phyloP scores from a whole-genome alignment of 2,797 vertebrate species.

The Eremophila alpestris region DNA sequence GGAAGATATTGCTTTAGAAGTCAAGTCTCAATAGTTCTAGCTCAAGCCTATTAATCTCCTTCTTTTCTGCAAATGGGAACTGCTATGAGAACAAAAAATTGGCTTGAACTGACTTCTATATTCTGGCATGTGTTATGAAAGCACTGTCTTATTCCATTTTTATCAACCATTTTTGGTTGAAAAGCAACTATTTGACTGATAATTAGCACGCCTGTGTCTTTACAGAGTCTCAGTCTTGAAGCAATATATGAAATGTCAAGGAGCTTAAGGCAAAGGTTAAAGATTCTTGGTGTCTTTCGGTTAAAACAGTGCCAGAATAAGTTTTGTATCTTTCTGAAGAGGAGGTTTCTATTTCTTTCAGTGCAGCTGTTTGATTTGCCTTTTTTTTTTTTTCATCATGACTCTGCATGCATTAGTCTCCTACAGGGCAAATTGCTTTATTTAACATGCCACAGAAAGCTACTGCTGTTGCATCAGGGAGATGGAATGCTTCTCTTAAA shows the following conservation, averaged over 20 bases:
- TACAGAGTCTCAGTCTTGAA: neutral
- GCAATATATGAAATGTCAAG: conserved; percentile 4
- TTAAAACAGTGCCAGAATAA: conserved; percentile 76
- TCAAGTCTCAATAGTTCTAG: neutral
- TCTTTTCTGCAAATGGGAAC: neutral
- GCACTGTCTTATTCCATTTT: neutral
- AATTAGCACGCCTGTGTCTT: neutral
- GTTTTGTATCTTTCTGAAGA: conserved; percentile 69
- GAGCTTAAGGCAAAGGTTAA: conserved; percentile 72
- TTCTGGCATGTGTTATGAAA: neutral
- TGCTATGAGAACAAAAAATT: neutral
- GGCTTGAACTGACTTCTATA: neutral
- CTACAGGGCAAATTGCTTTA: conserved; percentile 72
- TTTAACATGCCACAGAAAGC: conserved; percentile 74
- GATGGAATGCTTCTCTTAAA: conserved; percentile 77
- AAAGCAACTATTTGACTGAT: neutral
- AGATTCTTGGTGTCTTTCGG: conserved; percentile 73
- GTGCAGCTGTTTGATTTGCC: conserved; percentile 19
- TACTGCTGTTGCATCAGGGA: conserved; percentile 80
- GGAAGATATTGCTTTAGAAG: neutral
- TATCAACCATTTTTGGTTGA: conserved; percentile 2
- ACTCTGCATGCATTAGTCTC: conserved; percentile 72
- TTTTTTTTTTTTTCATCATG: conserved; percentile 44
- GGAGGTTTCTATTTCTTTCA: conserved; percentile 32
- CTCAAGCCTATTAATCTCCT: neutral